Evolutionary conservation across 2,888 invertebrate genomes (phyloP), one percentile per base, ranked within the genome.

Genomic region (Psylliodes chrysocephalus): DNA sequence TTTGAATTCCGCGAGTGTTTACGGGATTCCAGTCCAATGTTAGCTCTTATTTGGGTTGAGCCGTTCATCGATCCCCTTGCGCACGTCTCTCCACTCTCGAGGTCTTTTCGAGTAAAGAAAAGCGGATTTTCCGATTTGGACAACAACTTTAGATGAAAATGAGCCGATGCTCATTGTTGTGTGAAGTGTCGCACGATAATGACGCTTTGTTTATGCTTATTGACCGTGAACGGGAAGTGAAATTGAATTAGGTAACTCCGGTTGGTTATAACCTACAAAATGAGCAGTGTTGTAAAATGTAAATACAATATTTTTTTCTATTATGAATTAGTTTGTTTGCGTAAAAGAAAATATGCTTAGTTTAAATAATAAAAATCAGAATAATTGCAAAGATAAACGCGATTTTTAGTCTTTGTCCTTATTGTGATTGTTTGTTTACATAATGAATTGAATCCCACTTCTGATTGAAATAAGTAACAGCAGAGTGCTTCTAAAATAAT

Each of bases 11-110:
- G n/a, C 38, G 28, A 49, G 49, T 49, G 57, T 49, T 57, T 49
- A 28, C 28, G 17, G 49, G 19, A 40, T 52, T 38, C 44, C 54
- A 49, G 64, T 60, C 28, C 53, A 33, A 55, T 52, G 56, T 56
- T 60, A 55, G 38, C 53, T 25, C 38, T 47, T 65, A 62, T 65
- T 59, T 62, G 47, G 59, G 65, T 66, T 62, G 62, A 59, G 62
- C 44, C 62, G 38, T 18, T 49, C 35, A 66, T 66, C 60, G 66
- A 66, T 66, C 59, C 54, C 18, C 51, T 35, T 59, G 55, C 51
- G 62, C 59, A 33, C 19, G 18, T 40, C 40, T n/a, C n/a, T n/a
- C n/a, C n/a, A n/a, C n/a, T n/a, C n/a, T 47, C 28, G 40, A 59
- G 49, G 12, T 40, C 59, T 28, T 40, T 59, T 59, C 49, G 28